Evolutionary conservation across 1,140 invertebrate genomes (phyloP), one percentile per base, ranked within the genome.

Genomic region (Doryteuthis pealeii): DNA sequence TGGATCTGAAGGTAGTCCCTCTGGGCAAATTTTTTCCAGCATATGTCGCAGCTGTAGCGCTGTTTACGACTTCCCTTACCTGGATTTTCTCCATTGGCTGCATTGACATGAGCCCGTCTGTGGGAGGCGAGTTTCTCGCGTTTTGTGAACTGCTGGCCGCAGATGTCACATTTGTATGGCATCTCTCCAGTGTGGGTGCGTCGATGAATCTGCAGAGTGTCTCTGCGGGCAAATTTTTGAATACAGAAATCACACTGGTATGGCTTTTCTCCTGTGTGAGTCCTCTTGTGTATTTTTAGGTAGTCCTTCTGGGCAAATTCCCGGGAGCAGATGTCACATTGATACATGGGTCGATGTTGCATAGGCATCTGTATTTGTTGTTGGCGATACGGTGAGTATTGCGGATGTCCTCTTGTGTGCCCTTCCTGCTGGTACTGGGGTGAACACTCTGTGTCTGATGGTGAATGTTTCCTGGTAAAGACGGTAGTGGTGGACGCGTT

Each of bases 141-240:
- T 35, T 94, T 90, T 70, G 94, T 94, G 85, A 97, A 96, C 85
- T 94, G 92, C 49, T 93, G 93, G 8, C 94, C 94, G 86, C 95
- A 96, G 84, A 94, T 92, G 82, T 96, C 95, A 86, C 95, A 96
- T 1, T 94, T 94, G 86, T 94, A 96, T 1, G 86, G 85, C 26
- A 70, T 74, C 54, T 79, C 78, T 8, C 78, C 78, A 28, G 66
- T 68, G 30, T 68, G 66, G 2, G 66, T 68, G 22, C 66, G 22
- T 31, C 28, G 5, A 31, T 68, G 66, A 31, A 32, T 31, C 10
- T 32, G 28, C 15, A 68, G 66, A 12, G 28, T 68, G 30, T 68
- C 32, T 30, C 66, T 22, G 6, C 66, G 28, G 10, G 66, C 66
- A 68, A 68, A 68, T 33, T 32, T 32, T 26, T 68, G 28, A 14